Evolutionary conservation across 1,140 invertebrate species (phyloP).

Genomic region (Lasioglossum albipes): DNA sequence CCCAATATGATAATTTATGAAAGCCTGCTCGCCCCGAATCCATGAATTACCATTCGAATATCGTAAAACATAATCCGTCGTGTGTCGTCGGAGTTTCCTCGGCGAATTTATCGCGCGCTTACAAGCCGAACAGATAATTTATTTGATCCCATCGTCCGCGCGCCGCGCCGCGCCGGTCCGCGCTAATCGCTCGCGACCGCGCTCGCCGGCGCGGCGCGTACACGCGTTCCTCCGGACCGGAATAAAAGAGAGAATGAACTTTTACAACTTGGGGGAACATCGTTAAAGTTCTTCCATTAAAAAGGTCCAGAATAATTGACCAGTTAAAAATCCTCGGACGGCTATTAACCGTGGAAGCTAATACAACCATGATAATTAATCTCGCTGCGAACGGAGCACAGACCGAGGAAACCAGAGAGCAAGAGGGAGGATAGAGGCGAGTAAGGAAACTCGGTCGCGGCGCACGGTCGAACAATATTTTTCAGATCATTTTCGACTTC

Average conservation of each 20-base stretch:
- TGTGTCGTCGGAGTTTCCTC: neutral
- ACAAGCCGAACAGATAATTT: constrained; percentile 2
- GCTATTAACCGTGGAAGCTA: constrained; percentile 48
- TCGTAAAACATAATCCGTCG: constrained; percentile 5
- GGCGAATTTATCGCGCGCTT: neutral
- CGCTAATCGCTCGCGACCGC: constrained; percentile 5
- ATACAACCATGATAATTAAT: constrained; percentile 49
- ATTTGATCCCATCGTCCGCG: neutral
- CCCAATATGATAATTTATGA: constrained; percentile 13
- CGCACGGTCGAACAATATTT: constrained; percentile 43
- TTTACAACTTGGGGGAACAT: neutral
- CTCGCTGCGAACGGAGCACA: neutral
- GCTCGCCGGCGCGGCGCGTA: neutral
- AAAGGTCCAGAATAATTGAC: constrained; percentile 35
- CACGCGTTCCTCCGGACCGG: neutral
- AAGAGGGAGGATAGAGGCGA: neutral
- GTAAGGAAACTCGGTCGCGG: constrained; percentile 29
- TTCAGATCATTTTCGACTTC: constrained; percentile 33
- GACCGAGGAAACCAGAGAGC: neutral
- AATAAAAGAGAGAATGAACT: constrained; percentile 34
- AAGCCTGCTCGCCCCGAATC: neutral
- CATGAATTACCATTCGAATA: constrained; percentile 29
- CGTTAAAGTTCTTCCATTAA: constrained; percentile 40
- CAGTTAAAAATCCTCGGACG: constrained; percentile 45
- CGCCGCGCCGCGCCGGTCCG: no score